phyloP scores from a whole-genome alignment of 2,113 vertebrate genomes.

The Phrynosoma platyrhinos region DNA sequence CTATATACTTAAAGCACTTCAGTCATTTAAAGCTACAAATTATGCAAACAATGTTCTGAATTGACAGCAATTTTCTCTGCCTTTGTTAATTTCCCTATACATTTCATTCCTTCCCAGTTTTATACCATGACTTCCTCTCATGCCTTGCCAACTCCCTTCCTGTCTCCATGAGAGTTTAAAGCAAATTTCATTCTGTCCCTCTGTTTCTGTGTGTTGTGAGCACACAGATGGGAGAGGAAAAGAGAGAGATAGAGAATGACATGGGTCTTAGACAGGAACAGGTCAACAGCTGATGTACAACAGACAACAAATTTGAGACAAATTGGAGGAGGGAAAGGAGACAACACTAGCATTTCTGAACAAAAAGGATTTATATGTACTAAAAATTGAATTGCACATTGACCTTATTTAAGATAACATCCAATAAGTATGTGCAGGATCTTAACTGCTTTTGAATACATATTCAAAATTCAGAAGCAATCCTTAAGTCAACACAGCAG shows the following conservation, averaged over 20 bases:
- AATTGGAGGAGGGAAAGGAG: background rate
- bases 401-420: background rate
- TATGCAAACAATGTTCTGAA: background rate
- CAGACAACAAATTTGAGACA: background rate
- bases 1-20: background rate
- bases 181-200: background rate
- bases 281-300: background rate
- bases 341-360: background rate
- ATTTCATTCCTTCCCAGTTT: conserved; percentile 26
- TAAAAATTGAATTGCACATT: background rate
- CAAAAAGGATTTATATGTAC: background rate
- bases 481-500: background rate
- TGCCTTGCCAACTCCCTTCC: conserved; percentile 19
- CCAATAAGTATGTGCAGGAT: background rate
- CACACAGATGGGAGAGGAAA: background rate
- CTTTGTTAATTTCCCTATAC: background rate
- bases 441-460: background rate
- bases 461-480: conserved; percentile 8
- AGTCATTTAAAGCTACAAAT: background rate
- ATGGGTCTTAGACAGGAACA: background rate
- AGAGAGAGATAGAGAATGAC: too few species aligned
- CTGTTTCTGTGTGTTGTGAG: background rate
- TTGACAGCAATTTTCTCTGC: background rate
- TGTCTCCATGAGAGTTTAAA: conserved; percentile 14
- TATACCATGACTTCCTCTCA: conserved; percentile 23